A percentile compares a stretch with the other conserved stretches of the same genome.
Conservation (phyloP, 2,797 vertebrate genomes). For the Hemibagrus guttatus region DNA sequence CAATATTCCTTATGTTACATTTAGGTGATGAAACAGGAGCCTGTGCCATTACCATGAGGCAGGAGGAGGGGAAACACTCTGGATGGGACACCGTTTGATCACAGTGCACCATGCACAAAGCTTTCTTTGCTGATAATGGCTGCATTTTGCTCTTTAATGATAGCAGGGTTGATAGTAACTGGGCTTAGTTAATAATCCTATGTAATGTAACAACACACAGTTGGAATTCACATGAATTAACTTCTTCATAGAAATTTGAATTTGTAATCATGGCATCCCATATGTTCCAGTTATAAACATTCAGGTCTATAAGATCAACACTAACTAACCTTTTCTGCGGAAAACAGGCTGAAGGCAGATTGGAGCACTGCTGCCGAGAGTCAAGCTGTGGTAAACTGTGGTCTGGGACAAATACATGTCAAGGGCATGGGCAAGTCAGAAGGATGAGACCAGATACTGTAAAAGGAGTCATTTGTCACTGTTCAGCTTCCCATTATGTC, state of each 20-base stretch:
- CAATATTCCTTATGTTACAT: neutral
- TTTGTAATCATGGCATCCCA: neutral
- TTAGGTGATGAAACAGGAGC: neutral
- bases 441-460: slow-evolving; percentile 63
- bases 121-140: neutral
- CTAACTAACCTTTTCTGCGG: neutral
- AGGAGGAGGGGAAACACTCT: neutral
- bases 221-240: neutral
- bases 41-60: neutral
- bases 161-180: neutral
- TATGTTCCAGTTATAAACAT: neutral
- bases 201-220: neutral
- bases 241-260: neutral
- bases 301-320: neutral
- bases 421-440: slow-evolving; percentile 73
- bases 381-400: slow-evolving; percentile 59
- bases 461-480: slow-evolving; percentile 75
- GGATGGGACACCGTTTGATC: neutral
- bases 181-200: neutral
- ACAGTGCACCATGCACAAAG: neutral
- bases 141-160: neutral
- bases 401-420: slow-evolving; percentile 65
- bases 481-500: slow-evolving; percentile 68
- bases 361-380: slow-evolving; percentile 43
- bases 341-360: neutral